Evolutionary conservation across 2,888 invertebrate genomes (phyloP).

Genomic region (Troides helena): DNA sequence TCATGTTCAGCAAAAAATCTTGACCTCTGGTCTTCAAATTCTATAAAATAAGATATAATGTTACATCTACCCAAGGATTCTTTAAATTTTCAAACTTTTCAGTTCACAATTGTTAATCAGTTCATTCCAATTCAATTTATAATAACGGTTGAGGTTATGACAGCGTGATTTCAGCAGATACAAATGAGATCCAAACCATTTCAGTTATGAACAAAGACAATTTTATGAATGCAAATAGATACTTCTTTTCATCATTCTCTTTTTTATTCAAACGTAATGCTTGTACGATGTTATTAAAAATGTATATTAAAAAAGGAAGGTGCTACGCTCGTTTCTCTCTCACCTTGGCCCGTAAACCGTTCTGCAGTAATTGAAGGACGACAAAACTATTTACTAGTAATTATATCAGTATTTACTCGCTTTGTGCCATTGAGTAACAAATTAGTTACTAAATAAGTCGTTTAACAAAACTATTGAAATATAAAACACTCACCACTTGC

Average conservation of each 20-base stretch:
- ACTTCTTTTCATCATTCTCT: not conserved
- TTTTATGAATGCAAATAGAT: not conserved
- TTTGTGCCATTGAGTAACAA: not conserved
- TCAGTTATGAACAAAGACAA: not conserved
- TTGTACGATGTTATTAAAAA: not conserved
- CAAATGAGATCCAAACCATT: not conserved
- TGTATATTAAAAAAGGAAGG: not conserved
- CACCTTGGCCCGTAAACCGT: not conserved
- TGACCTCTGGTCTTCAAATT: slow-evolving; percentile 90
- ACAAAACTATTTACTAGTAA: not conserved
- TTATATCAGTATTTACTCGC: not conserved
- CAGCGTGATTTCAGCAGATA: not conserved
- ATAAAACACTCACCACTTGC: slow-evolving; percentile 77
- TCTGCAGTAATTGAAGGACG: slow-evolving; percentile 1
- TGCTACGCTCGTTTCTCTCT: not conserved
- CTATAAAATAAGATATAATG: slow-evolving; percentile 47
- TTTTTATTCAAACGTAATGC: not conserved
- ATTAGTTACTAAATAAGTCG: not conserved
- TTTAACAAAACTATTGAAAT: not conserved
- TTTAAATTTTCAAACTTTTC: no score
- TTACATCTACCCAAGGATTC: no score
- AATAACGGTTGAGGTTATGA: not conserved
- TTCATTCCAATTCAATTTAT: no score
- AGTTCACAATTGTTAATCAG: no score
- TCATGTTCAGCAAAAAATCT: slow-evolving; percentile 90